These are phyloP conservation scores for Electrona antarctica DNA, from an alignment of 2,113 vertebrate species.

Conservation along the genomic window DNA sequence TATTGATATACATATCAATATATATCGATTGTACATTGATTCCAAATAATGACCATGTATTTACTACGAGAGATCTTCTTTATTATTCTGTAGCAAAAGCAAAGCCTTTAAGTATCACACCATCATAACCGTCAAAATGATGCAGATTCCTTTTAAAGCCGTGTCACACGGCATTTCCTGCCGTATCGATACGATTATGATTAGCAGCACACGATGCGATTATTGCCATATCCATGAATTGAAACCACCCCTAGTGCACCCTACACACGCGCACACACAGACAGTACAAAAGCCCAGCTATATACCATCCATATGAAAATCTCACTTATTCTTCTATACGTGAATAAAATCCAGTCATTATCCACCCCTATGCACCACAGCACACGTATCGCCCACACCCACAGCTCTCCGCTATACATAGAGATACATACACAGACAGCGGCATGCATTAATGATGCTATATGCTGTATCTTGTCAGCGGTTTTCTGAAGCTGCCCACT, in stretches of 20 bases:
- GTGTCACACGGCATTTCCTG: no score
- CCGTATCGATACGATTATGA: no score
- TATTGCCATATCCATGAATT: no score
- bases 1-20: no score
- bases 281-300: conserved; percentile 28
- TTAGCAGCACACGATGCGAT: no score
- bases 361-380: not conserved
- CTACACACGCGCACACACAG: not conserved
- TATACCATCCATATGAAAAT: not conserved
- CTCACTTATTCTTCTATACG: not conserved
- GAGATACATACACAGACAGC: conserved; percentile 35
- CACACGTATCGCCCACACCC: not conserved
- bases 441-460: conserved; percentile 57
- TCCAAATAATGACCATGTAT: no score
- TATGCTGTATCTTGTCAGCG: conserved; percentile 52
- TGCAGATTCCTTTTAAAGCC: no score
- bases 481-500: conserved; percentile 56
- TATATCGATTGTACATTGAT: no score
- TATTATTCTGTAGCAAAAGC: no score
- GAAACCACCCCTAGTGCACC: not conserved
- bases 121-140: no score
- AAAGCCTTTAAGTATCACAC: no score
- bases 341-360: not conserved
- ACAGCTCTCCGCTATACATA: conserved; percentile 22
- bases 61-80: no score